A percentile compares a stretch with the other conserved stretches of the same genome.
phyloP scores from a whole-genome alignment of 2,888 invertebrate genomes.

The Mythimna impura region DNA sequence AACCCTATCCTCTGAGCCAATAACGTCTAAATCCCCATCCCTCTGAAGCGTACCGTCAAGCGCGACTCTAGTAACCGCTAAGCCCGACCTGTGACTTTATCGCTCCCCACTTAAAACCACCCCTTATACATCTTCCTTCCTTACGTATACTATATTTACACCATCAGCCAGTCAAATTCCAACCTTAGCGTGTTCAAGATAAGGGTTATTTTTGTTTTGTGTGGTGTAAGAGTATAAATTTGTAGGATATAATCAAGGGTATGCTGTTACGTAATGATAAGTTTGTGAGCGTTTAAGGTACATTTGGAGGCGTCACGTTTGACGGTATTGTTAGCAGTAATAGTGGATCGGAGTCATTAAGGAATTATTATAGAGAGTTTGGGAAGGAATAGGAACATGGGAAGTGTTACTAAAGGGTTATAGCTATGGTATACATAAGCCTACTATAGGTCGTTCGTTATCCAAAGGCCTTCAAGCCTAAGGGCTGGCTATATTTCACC shows the following conservation, averaged over 20 bases:
- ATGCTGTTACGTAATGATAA: conserved; percentile 78
- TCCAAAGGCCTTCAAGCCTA: not conserved
- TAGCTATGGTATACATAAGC: not conserved
- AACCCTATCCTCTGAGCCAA: conserved; percentile 81
- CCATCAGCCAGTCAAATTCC: conserved; percentile 11
- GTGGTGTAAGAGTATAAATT: conserved; percentile 23
- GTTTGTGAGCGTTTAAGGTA: conserved; percentile 69
- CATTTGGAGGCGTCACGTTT: conserved; percentile 64
- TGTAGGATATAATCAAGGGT: conserved; percentile 74
- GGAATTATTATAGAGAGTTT: not conserved
- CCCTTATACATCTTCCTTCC: conserved; percentile 65
- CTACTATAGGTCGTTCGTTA: too few relatives aligned
- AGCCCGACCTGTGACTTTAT: conserved; percentile 88
- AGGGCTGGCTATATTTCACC: too few relatives aligned
- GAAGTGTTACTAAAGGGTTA: not conserved
- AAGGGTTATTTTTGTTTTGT: conserved; percentile 12
- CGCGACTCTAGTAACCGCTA: conserved; percentile 87
- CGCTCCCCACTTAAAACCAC: conserved; percentile 73
- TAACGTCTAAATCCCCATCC: conserved; percentile 84
- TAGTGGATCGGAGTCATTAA: conserved; percentile 46
- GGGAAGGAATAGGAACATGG: not conserved
- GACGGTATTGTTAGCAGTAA: conserved; percentile 39
- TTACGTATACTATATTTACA: conserved; percentile 49
- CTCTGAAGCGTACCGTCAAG: conserved; percentile 86
- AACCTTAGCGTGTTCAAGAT: not conserved